Conservation (phyloP, 1,140 invertebrate genomes). For the Stegodyphus mimosarum region DNA sequence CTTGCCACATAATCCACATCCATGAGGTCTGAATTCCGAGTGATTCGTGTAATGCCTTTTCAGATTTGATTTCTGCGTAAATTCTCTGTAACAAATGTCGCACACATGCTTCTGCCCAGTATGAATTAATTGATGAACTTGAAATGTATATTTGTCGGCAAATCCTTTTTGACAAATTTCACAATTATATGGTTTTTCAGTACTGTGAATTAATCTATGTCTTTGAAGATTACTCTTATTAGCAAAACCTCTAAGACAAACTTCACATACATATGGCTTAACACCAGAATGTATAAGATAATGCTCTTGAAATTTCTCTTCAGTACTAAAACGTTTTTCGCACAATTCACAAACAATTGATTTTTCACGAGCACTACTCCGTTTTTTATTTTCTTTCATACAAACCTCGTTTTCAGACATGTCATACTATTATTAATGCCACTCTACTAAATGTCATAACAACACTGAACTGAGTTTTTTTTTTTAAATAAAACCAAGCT, state of each 20-base stretch:
- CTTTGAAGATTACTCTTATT: slow-evolving; percentile 44
- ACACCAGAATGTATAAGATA: slow-evolving; percentile 47
- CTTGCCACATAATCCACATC: slow-evolving; percentile 43
- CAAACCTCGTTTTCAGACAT: neutral
- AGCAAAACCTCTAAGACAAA: slow-evolving; percentile 49
- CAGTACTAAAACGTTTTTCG: slow-evolving; percentile 27
- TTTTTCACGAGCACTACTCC: slow-evolving; percentile 17
- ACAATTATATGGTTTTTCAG: slow-evolving; percentile 58
- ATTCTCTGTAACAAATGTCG: slow-evolving; percentile 48
- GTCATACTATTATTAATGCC: neutral
- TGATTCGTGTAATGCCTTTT: slow-evolving; percentile 50
- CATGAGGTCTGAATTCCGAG: slow-evolving; percentile 43
- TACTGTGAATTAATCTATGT: slow-evolving; percentile 57
- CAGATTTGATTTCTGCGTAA: slow-evolving; percentile 53
- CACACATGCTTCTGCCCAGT: slow-evolving; percentile 43
- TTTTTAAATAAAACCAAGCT: neutral
- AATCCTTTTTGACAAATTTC: slow-evolving; percentile 61
- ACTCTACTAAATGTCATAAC: neutral
- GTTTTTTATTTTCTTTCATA: slow-evolving; percentile 24
- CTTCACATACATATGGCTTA: slow-evolving; percentile 45
- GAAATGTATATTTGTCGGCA: slow-evolving; percentile 48
- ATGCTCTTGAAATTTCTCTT: slow-evolving; percentile 58
- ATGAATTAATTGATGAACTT: slow-evolving; percentile 45
- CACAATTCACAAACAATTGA: slow-evolving; percentile 28
- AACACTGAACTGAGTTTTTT: neutral